Base-by-base conservation (phyloP, 1,140 invertebrate species). In the Globodera rostochiensis region DNA sequence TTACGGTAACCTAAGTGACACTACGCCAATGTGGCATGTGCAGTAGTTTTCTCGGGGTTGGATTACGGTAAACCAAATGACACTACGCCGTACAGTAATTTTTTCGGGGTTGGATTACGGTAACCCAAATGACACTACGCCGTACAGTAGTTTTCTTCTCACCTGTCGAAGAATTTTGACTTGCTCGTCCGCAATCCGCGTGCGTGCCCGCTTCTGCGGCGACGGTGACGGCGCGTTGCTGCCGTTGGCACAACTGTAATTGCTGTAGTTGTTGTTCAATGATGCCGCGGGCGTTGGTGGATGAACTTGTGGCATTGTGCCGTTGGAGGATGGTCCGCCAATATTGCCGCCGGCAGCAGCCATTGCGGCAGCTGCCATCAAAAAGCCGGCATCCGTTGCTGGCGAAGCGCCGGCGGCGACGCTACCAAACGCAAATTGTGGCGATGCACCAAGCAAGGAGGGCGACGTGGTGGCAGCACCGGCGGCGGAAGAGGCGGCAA, bases 151-250 rank as follows among this genome's bases (percentile, higher is more conserved):
- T 36, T 2, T 36, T 36, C 36, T 36, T 36, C 60, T 36, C n/a
- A 78, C 77, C 64, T 78, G 97, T 91, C 98, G 96, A 45, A 99
- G 91, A 0, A 98, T 95, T 92, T 98, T 98, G 36, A 98, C 96
- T 91, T 99, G 96, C 82, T 90, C 98, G 88, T 99, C 97, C 0
- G 96, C 98, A 89, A 99, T 99, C 88, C 97, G 92, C 8, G 98
- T 99, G 79, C 98, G 93, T 53, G 96, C 96, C 87, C 97, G 92
- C 91, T 99, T 99, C 91, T 96, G 95, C 86, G 95, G 95, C 15
- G 88, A 67, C 49, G 71, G 15, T 36, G 47, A 94, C 46, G 94
- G 91, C 89, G 94, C 93, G 87, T 82, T 66, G 25, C 46, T 76
- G 45, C 74, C 50, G 21, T 49, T 47, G 47, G 9, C 67, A 36